phyloP scores from a whole-genome alignment of 2,888 invertebrate genomes.

The Pachycephus smyrnensis region DNA sequence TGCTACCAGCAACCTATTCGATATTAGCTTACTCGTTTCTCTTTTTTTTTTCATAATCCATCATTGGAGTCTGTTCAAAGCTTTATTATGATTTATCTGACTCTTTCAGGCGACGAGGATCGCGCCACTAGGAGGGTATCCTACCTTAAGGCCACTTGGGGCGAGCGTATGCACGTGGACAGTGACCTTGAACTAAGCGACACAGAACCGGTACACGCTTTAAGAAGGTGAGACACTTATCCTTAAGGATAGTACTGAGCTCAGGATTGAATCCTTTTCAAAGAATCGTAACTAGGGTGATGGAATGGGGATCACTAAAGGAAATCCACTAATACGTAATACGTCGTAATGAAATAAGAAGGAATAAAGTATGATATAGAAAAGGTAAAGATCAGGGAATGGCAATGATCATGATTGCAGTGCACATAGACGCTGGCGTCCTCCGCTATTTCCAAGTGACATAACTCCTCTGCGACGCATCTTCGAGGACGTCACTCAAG shows the following conservation, averaged over 20 bases:
- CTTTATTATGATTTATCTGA: background rate
- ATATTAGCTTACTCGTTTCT: conserved; percentile 6
- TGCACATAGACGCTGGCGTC: conserved; percentile 86
- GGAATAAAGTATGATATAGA: background rate
- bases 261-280: background rate
- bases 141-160: conserved; percentile 94
- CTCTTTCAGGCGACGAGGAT: conserved; percentile 80
- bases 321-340: background rate
- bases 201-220: conserved; percentile 70
- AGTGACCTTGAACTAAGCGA: conserved; percentile 75
- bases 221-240: conserved; percentile 73
- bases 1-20: conserved; percentile 15
- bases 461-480: conserved; percentile 82
- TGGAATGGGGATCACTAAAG: background rate
- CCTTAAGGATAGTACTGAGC: background rate
- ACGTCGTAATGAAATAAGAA: background rate
- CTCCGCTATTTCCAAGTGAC: conserved; percentile 83
- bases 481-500: conserved; percentile 75
- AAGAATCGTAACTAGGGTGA: background rate
- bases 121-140: conserved; percentile 89
- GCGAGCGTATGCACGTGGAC: conserved; percentile 80
- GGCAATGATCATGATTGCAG: conserved; percentile 66
- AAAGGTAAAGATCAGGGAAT: background rate
- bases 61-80: background rate
- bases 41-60: background rate